These are phyloP conservation scores for Pharmacophagus antenor DNA, from an alignment of 2,888 invertebrate genomes.

Conservation along the genomic window DNA sequence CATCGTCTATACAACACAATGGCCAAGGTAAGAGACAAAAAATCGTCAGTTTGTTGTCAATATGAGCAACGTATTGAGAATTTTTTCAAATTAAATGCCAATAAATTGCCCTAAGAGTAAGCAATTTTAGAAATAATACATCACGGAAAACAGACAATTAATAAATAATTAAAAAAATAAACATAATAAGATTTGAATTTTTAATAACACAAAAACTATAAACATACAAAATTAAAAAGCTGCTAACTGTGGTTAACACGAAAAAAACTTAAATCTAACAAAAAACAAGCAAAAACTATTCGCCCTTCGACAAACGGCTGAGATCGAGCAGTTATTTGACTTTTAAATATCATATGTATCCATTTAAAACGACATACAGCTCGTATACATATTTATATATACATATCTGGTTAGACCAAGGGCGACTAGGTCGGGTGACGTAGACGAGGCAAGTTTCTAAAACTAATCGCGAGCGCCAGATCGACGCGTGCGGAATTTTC, in stretches of 20 bases:
- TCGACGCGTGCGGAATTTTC: slow-evolving; percentile 18
- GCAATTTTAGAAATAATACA: no score
- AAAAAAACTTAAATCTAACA: slow-evolving; percentile 20
- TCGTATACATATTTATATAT: slow-evolving; percentile 29
- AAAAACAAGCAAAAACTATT: slow-evolving; percentile 25
- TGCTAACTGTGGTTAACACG: not conserved
- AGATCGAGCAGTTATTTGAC: slow-evolving; percentile 36
- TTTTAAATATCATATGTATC: slow-evolving; percentile 42
- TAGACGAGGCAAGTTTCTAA: slow-evolving; percentile 30
- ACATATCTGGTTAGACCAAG: slow-evolving; percentile 33
- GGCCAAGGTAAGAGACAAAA: not conserved
- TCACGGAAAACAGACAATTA: no score
- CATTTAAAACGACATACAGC: slow-evolving; percentile 32
- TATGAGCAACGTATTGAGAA: not conserved
- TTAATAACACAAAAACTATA: not conserved
- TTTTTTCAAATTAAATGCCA: not conserved
- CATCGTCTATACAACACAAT: not conserved
- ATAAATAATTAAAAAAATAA: no score
- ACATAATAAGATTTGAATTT: no score
- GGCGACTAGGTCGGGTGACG: slow-evolving; percentile 35
- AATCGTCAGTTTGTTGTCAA: not conserved
- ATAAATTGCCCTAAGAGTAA: no score
- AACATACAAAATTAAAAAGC: not conserved
- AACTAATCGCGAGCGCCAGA: slow-evolving; percentile 25
- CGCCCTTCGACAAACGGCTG: slow-evolving; percentile 29